Evolutionary conservation across 1,140 invertebrate species (phyloP).

Genomic region (Nebria ingens): DNA sequence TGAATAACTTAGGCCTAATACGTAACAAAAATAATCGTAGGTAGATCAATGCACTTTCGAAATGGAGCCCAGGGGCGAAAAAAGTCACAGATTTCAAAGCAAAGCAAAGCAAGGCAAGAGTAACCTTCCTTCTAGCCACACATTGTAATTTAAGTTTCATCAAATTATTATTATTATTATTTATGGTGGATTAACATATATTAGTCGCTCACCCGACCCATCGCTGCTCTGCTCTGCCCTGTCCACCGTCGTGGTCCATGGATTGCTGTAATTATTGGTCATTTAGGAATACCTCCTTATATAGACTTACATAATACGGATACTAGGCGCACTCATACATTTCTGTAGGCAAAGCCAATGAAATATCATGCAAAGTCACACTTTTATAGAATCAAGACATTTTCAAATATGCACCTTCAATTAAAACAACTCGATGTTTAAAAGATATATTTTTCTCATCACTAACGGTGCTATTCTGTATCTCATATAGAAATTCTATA

Average conservation of each 20-base stretch:
- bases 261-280: constrained; percentile 23
- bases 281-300: constrained; percentile 25
- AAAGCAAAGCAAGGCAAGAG: background rate
- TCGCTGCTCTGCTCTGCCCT: background rate
- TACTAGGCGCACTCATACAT: too few species aligned
- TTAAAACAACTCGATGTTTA: too few species aligned
- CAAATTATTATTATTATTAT: constrained; percentile 9
- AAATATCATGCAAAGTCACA: too few species aligned
- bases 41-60: constrained; percentile 8
- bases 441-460: too few species aligned
- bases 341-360: too few species aligned
- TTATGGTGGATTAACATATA: constrained; percentile 7
- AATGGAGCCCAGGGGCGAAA: background rate
- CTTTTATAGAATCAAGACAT: too few species aligned
- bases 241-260: background rate
- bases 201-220: background rate
- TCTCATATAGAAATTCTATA: too few species aligned
- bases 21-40: background rate
- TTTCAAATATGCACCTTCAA: too few species aligned
- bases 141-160: constrained; percentile 6
- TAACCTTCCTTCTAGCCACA: background rate
- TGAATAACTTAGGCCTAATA: too few species aligned
- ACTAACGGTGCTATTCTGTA: too few species aligned
- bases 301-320: constrained; percentile 23
- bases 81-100: background rate